Evolutionary conservation across 2,113 vertebrate species (phyloP), one percentile per base, ranked within the genome.

Genomic region (Trinectes maculatus): DNA sequence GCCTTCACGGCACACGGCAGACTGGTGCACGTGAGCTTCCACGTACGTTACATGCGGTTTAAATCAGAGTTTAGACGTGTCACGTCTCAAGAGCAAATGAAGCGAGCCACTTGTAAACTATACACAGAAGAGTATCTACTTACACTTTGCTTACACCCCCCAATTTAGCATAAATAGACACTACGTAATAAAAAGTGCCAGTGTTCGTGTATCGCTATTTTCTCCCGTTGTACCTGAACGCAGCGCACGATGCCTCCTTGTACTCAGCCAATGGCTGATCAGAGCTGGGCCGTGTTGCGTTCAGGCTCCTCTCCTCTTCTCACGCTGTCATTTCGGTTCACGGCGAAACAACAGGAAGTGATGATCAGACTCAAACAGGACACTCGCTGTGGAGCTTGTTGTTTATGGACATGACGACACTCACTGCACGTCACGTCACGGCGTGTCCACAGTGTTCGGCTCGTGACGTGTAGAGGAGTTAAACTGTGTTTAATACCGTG

Each of bases 321-420:
- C 85, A 87, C 87, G 80, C 85, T 87, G 85, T 81, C 87, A 87
- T 44, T 73, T 68, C 54, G 19, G 39, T 3, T 16, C 8, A 39
- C n/a, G n/a, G 36, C 15, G 3, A 19, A 9, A 44, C 24, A 51
- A 24, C 46, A 6, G 24, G 1, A 10, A 48, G 16, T 2, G 28
- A 4, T 8, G 16, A 34, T 6, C 13, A 59, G 18, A 18, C 4
- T n/a, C 10, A 34, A 34, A 34, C 2, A 8, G 6, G 3, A 34
- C 6, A 34, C 2, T 8, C 29, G 4, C 29, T 4, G 4, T 8
- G 4, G 4, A 31, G 8, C 29, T 31, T 31, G 29, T 31, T 31
- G 29, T 31, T 31, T n/a, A n/a, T n/a, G n/a, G n/a, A n/a, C n/a
- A n/a, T n/a, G n/a, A n/a, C n/a, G n/a, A n/a, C n/a, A n/a, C n/a